These are phyloP conservation scores for Himalopsyche japonica DNA, from an alignment of 2,888 invertebrate species.

Conservation along the genomic window DNA sequence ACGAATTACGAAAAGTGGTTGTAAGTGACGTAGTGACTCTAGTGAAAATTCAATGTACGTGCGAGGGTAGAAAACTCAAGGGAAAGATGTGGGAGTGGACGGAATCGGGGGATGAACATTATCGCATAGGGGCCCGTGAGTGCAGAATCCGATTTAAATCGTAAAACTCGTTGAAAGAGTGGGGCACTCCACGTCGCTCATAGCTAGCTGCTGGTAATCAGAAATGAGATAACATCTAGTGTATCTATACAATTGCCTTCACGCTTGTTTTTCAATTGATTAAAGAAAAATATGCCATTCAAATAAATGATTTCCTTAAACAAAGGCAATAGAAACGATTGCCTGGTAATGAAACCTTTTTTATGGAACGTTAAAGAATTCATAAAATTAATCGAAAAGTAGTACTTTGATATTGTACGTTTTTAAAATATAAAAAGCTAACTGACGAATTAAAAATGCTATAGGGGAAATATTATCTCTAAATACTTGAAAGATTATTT, in stretches of 20 bases:
- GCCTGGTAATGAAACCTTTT: too few relatives aligned
- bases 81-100: neutral
- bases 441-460: too few relatives aligned
- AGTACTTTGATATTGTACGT: too few relatives aligned
- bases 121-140: constrained; percentile 5
- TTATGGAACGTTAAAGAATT: too few relatives aligned
- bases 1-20: neutral
- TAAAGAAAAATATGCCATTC: too few relatives aligned
- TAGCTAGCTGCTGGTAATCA: constrained; percentile 12
- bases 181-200: constrained; percentile 13
- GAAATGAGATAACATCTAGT: constrained; percentile 17
- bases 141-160: constrained; percentile 26
- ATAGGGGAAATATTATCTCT: too few relatives aligned
- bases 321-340: too few relatives aligned
- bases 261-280: neutral
- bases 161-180: constrained; percentile 16
- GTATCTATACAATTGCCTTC: neutral
- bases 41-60: neutral
- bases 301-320: too few relatives aligned
- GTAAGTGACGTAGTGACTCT: neutral
- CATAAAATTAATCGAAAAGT: too few relatives aligned
- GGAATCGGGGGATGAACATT: neutral
- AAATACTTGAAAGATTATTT: too few relatives aligned
- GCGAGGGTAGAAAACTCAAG: neutral
- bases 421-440: too few relatives aligned